phyloP scores from a whole-genome alignment of 2,113 vertebrate species.

The Corythaixoides concolor region DNA sequence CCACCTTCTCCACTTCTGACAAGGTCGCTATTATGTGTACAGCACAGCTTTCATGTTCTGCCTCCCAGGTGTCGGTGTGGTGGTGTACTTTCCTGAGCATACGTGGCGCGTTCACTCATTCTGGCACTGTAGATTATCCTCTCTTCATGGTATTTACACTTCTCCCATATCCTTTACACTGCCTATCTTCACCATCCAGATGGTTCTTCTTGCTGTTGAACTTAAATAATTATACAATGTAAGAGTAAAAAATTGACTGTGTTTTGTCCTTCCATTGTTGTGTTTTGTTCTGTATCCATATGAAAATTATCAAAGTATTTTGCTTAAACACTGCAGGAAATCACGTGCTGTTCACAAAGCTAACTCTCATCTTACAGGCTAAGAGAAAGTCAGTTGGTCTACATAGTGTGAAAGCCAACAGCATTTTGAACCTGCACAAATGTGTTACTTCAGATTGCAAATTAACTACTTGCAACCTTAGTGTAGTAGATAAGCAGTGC shows the following conservation, averaged over 20 bases:
- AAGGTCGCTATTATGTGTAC: constrained; percentile 73
- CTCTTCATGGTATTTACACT: constrained; percentile 42
- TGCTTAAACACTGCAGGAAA: not conserved
- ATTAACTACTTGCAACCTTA: not conserved
- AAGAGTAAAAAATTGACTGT: constrained; percentile 35
- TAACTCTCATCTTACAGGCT: not conserved
- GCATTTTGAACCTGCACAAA: not conserved
- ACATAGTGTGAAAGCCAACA: not conserved
- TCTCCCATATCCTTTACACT: constrained; percentile 33
- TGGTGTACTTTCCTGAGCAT: constrained; percentile 62
- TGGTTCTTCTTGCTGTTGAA: constrained; percentile 14
- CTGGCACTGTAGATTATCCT: constrained; percentile 28
- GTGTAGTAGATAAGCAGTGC: not conserved
- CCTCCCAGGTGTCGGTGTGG: constrained; percentile 70
- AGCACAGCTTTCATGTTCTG: constrained; percentile 66
- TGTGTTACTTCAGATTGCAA: not conserved
- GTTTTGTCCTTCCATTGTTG: constrained; percentile 64
- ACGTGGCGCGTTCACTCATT: constrained; percentile 55
- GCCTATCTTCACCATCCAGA: constrained; percentile 57
- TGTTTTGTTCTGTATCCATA: constrained; percentile 70
- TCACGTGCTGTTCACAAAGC: not conserved
- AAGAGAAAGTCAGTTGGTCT: not conserved
- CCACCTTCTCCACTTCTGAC: constrained; percentile 73
- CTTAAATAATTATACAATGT: not conserved
- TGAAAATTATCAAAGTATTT: not conserved